A percentile compares a stretch with the other conserved stretches of the same genome.
Evolutionary conservation across 2,113 vertebrate genomes (phyloP).

Genomic region (Chaenocephalus aceratus): DNA sequence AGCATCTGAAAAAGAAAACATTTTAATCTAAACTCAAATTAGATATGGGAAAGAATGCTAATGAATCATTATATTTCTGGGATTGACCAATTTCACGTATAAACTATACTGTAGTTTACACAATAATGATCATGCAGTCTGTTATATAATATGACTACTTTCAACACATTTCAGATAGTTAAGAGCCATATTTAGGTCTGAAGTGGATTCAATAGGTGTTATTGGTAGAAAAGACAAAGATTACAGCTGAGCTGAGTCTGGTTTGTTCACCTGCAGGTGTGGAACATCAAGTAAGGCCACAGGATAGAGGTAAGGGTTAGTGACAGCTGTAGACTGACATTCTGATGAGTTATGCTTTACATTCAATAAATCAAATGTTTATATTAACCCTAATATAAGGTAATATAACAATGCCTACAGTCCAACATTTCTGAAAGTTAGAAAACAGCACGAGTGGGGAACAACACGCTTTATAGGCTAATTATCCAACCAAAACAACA

Average conservation of each 20-base stretch:
- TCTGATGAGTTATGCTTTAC: neutral
- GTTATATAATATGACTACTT: neutral
- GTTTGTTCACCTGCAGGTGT: neutral
- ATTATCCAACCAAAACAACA: no score
- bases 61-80: constrained; percentile 20
- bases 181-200: neutral
- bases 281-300: neutral
- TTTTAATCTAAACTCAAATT: neutral
- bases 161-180: neutral
- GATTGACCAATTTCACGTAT: constrained; percentile 3
- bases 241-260: neutral
- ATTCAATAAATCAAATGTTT: neutral
- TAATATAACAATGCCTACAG: neutral
- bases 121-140: neutral
- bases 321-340: neutral
- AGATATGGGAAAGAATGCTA: neutral
- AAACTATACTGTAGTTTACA: neutral
- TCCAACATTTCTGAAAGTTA: neutral
- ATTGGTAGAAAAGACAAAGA: neutral
- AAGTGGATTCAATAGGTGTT: neutral
- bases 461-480: neutral
- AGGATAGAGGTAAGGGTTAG: neutral
- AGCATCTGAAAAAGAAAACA: neutral
- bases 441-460: neutral
- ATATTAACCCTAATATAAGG: neutral